Conservation (phyloP, 35 echinoderm and acorn worm genomes). For the Anneissia japonica region DNA sequence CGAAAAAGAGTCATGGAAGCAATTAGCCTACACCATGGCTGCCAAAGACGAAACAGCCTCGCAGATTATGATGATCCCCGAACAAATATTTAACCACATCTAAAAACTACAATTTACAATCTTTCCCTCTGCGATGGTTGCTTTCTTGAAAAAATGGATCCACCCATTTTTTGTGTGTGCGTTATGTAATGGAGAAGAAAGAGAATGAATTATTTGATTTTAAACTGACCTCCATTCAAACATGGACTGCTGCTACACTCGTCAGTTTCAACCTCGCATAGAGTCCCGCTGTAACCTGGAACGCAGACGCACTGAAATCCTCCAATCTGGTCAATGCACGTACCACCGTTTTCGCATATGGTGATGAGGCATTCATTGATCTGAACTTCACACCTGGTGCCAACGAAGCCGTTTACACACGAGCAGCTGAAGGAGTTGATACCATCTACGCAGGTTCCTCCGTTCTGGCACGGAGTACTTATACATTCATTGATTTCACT, state of each 20-base stretch:
- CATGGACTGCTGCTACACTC: slow-evolving; percentile 15
- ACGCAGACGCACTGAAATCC: not conserved
- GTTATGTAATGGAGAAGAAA: too few relatives aligned
- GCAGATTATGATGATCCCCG: too few relatives aligned
- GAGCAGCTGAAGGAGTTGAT: slow-evolving; percentile 19
- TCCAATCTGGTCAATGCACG: not conserved
- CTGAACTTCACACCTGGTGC: not conserved
- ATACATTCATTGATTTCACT: slow-evolving; percentile 48
- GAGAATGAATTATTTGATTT: too few relatives aligned
- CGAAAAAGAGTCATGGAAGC: too few relatives aligned
- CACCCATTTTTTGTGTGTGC: too few relatives aligned
- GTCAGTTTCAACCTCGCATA: slow-evolving; percentile 15
- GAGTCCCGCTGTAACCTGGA: not conserved
- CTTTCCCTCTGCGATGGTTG: too few relatives aligned
- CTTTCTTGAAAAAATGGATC: too few relatives aligned
- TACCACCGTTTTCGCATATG: not conserved
- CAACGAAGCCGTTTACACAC: slow-evolving; percentile 22
- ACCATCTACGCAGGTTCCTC: slow-evolving; percentile 24
- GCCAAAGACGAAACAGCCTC: too few relatives aligned
- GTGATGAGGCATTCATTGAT: slow-evolving; percentile 9
- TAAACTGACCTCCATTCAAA: slow-evolving; percentile 10
- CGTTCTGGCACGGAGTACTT: slow-evolving; percentile 60
- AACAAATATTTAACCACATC: too few relatives aligned
- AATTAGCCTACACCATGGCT: too few relatives aligned
- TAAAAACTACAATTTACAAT: too few relatives aligned